Base-by-base conservation (phyloP, 2,113 vertebrate genomes). In the Seriola dumerili region DNA sequence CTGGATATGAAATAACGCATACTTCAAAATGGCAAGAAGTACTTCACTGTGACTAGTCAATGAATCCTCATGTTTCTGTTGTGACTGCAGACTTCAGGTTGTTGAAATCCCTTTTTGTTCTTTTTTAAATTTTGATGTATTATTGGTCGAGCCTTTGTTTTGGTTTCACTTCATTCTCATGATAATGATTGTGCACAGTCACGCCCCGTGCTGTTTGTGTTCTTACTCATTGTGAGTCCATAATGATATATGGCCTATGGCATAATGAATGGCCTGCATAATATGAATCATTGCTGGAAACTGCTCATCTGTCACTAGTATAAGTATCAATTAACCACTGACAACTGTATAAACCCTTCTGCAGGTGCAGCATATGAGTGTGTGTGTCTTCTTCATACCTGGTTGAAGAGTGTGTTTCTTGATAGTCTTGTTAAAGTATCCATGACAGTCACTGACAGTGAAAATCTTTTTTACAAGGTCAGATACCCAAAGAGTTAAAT, bases 391-490 rank as follows among this genome's bases (percentile, higher is more conserved):
- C 3, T 25, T 63, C 75, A 54, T 76, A 79, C 86, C 71, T 76
- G 70, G 40, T 3, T 6, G 2, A 38, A 83, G 71, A 64, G 1
- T 10, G 48, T 79, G 40, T 46, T 63, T 6, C 40, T 34, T 52
- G 42, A 74, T 5, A 6, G 59, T 8, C 17, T 19, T 62, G 65
- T 82, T 40, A 17, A 42, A 42, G 5, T 81, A 63, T 83, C 66
- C 76, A 59, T 64, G 13, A 29, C n/a, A 11, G 34, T 80, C 72
- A 46, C 36, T 88, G 44, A 85, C 10, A 7, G 67, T 72, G 72
- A 83, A 83, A 72, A 72, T 69, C 16, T 73, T 50, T 40, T 74
- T 67, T 17, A 85, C 64, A 1, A 78, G 25, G 29, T 65, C 23
- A 69, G 11, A 29, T 4, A 42, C 3, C 42, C 17, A 0, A 61